These are phyloP conservation scores for Champsocephalus esox DNA, from an alignment of 2,797 vertebrate species.

Conservation along the genomic window DNA sequence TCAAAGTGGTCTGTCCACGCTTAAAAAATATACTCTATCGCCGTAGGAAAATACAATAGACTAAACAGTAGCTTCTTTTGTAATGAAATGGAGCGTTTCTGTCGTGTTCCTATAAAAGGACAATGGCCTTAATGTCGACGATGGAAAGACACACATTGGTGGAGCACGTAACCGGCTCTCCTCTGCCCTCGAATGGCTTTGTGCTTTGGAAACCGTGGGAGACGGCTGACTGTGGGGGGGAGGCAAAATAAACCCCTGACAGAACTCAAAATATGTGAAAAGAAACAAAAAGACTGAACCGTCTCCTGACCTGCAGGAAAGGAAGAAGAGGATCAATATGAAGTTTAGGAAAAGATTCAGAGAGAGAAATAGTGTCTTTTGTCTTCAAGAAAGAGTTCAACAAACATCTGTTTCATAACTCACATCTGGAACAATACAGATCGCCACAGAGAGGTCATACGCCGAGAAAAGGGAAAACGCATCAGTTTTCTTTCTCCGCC, in stretches of 20 bases:
- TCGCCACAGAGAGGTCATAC: conserved; percentile 31
- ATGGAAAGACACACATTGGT: conserved; percentile 11
- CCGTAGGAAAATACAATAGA: conserved; percentile 32
- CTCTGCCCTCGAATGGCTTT: conserved; percentile 50
- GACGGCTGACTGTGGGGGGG: conserved; percentile 58
- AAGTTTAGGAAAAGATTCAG: neutral
- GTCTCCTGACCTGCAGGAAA: conserved; percentile 79
- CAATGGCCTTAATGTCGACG: neutral
- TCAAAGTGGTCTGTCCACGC: conserved; percentile 16
- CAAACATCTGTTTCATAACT: conserved; percentile 73
- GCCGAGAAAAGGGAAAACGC: conserved; percentile 18
- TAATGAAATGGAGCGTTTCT: conserved; percentile 3
- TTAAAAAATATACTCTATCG: conserved; percentile 21
- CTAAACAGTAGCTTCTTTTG: conserved; percentile 37
- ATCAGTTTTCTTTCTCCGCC: conserved; percentile 13
- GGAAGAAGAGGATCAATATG: neutral
- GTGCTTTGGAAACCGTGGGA: conserved; percentile 36
- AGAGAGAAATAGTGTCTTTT: conserved; percentile 16
- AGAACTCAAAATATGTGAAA: conserved; percentile 52
- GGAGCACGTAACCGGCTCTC: conserved; percentile 16
- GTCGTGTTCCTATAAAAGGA: conserved; percentile 9
- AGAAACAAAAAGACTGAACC: conserved; percentile 18
- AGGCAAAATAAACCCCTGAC: conserved; percentile 59
- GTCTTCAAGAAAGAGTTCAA: conserved; percentile 56
- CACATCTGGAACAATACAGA: conserved; percentile 65